phyloP scores from a whole-genome alignment of 2,888 invertebrate genomes.

The Pyrochroa serraticornis region DNA sequence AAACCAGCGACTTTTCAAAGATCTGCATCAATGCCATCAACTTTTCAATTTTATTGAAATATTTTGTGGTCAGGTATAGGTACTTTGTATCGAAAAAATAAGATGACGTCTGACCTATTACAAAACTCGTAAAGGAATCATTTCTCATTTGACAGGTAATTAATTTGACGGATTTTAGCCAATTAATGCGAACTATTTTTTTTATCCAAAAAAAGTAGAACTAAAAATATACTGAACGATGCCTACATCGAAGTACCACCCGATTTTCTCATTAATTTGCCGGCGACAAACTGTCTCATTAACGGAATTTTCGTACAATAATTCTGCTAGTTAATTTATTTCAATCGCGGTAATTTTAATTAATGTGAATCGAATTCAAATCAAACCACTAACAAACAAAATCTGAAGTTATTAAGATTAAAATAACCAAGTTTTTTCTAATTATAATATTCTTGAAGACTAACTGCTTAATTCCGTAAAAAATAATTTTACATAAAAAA shows the following conservation, averaged over 20 bases:
- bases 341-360: too few relatives aligned
- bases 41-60: conserved; percentile 19
- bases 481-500: too few relatives aligned
- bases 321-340: too few relatives aligned
- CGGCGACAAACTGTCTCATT: background rate
- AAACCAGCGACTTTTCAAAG: conserved; percentile 17
- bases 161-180: background rate
- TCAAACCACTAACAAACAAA: background rate
- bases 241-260: background rate
- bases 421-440: too few relatives aligned
- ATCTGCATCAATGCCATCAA: conserved; percentile 26
- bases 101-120: conserved; percentile 15
- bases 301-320: background rate
- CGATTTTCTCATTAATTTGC: background rate
- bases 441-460: too few relatives aligned
- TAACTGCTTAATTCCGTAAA: too few relatives aligned
- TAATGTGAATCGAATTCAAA: background rate
- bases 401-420: background rate
- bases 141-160: background rate
- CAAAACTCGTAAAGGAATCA: conserved; percentile 5
- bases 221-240: background rate
- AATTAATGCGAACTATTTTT: background rate
- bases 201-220: conserved; percentile 1
- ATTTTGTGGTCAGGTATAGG: background rate
- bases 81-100: background rate